phyloP scores from a whole-genome alignment of 2,888 invertebrate genomes.

The Agrochola lota region DNA sequence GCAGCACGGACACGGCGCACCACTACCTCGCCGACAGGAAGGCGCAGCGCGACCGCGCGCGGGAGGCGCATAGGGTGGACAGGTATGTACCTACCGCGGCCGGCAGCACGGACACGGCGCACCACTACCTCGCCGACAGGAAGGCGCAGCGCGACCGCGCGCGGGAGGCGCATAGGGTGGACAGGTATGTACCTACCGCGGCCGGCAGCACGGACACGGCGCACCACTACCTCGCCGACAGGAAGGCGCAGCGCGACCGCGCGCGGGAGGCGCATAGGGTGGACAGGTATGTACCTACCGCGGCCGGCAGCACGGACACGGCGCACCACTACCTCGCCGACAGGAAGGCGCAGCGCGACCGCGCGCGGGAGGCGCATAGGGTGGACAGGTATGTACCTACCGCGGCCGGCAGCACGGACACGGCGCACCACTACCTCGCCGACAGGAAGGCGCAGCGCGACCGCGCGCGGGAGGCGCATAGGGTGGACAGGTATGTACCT shows the following conservation, averaged over 20 bases:
- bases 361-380: no score
- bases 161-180: conserved; percentile 49
- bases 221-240: conserved; percentile 92
- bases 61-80: conserved; percentile 47
- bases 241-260: conserved; percentile 84
- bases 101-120: conserved; percentile 75
- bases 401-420: no score
- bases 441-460: no score
- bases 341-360: conserved; percentile 81
- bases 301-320: no score
- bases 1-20: conserved; percentile 81
- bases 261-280: conserved; percentile 55
- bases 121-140: conserved; percentile 91
- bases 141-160: conserved; percentile 83
- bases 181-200: conserved; percentile 15
- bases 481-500: no score
- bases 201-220: conserved; percentile 69
- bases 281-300: conserved; percentile 20
- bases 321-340: conserved; percentile 85
- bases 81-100: conserved; percentile 67
- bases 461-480: no score
- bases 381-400: no score
- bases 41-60: conserved; percentile 81
- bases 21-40: conserved; percentile 91
- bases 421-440: no score